Percentiles rank a stretch among this genome's conserved stretches.
Evolutionary conservation across 30 jellyfish, hydroid and myxozoan genomes (phyloP).

Genomic region (Turritopsis rubra): DNA sequence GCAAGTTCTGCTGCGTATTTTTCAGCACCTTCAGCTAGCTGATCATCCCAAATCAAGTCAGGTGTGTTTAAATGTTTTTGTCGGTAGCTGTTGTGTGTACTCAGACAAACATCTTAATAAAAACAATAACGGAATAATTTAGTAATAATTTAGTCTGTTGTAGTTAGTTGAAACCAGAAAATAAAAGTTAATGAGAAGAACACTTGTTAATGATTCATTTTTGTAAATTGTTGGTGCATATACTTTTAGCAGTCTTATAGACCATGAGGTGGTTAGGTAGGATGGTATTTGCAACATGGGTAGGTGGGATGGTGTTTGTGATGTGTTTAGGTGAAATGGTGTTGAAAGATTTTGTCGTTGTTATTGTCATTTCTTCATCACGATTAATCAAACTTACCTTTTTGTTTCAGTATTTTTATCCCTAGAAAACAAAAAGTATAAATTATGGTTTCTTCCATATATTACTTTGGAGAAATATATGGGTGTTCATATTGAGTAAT

Average conservation of each 20-base stretch:
- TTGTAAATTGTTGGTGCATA: too few species aligned
- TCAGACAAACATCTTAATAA: constrained; percentile 43
- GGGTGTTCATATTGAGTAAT: too few species aligned
- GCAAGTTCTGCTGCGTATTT: constrained; percentile 50
- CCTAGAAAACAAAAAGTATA: background rate
- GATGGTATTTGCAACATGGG: too few species aligned
- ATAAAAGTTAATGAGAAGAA: too few species aligned
- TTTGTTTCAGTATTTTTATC: background rate
- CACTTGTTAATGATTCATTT: too few species aligned
- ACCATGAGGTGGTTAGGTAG: too few species aligned
- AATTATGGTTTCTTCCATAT: too few species aligned
- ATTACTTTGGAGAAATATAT: too few species aligned
- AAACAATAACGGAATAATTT: background rate
- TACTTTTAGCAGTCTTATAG: too few species aligned
- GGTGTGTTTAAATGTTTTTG: constrained; percentile 45
- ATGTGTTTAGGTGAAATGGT: too few species aligned
- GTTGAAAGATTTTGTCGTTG: too few species aligned
- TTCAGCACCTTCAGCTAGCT: constrained; percentile 41
- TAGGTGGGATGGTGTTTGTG: too few species aligned
- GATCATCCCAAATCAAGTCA: constrained; percentile 56
- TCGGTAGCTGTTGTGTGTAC: constrained; percentile 55
- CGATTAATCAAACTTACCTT: background rate
- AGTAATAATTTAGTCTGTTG: background rate
- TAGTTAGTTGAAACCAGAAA: background rate
- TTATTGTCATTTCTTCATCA: background rate